Evolutionary conservation across 2,888 invertebrate genomes (phyloP).

Genomic region (Cephus rjabovi): DNA sequence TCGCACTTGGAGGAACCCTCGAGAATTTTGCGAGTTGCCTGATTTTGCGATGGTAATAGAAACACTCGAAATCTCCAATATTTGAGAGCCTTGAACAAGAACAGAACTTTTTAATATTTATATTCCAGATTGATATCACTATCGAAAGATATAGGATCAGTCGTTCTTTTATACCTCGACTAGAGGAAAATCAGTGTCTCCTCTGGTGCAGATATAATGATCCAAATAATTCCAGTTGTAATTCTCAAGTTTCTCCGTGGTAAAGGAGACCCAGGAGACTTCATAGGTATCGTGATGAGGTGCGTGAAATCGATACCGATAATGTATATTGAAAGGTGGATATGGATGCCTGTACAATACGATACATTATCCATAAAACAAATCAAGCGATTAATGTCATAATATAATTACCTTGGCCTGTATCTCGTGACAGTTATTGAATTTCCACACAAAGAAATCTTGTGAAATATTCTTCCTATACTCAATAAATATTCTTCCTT

Average conservation of each 20-base stretch:
- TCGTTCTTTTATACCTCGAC: slow-evolving; percentile 75
- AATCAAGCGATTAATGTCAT: slow-evolving; percentile 9
- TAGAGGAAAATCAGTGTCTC: slow-evolving; percentile 90
- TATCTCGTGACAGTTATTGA: slow-evolving; percentile 95
- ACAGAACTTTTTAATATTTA: not conserved
- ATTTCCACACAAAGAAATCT: slow-evolving; percentile 85
- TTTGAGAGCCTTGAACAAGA: slow-evolving; percentile 76
- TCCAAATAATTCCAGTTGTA: slow-evolving; percentile 99
- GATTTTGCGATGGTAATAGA: slow-evolving; percentile 84
- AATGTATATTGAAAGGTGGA: slow-evolving; percentile 91
- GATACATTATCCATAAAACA: not conserved
- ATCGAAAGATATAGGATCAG: slow-evolving; percentile 7
- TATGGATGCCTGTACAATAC: slow-evolving; percentile 84
- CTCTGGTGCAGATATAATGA: slow-evolving; percentile 94
- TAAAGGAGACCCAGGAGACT: slow-evolving; percentile 93
- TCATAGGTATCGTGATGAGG: slow-evolving; percentile 94
- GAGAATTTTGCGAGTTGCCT: slow-evolving; percentile 82
- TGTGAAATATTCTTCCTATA: slow-evolving; percentile 95
- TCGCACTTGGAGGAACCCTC: slow-evolving; percentile 83
- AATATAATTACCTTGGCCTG: slow-evolving; percentile 80
- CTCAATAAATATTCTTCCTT: slow-evolving; percentile 87
- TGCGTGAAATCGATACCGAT: slow-evolving; percentile 91
- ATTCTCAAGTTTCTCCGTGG: slow-evolving; percentile 93
- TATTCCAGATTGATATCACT: not conserved
- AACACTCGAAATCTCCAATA: slow-evolving; percentile 94